These are phyloP conservation scores for Etheostoma spectabile DNA, from an alignment of 2,113 vertebrate genomes.

Conservation along the genomic window DNA sequence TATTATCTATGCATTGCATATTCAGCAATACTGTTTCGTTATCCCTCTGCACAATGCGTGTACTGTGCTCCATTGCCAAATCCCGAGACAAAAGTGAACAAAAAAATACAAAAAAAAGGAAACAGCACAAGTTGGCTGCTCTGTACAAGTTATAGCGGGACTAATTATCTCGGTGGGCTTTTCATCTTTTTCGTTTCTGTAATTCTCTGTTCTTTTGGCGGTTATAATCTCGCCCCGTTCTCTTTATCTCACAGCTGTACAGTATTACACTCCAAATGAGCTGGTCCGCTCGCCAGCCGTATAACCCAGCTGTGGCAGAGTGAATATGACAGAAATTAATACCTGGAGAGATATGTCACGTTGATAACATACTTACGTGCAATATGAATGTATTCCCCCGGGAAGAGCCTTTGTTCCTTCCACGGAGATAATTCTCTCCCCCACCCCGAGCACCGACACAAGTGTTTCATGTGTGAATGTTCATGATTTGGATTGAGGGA, in stretches of 20 bases:
- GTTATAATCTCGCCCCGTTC: conserved; percentile 69
- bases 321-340: conserved; percentile 69
- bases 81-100: conserved; percentile 51
- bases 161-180: conserved; percentile 78
- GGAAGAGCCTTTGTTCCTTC: conserved; percentile 53
- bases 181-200: conserved; percentile 76
- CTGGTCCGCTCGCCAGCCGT: conserved; percentile 52
- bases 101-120: conserved; percentile 1
- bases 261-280: conserved; percentile 74
- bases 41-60: conserved; percentile 15
- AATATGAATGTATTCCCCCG: conserved; percentile 56
- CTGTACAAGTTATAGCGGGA: conserved; percentile 60
- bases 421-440: conserved; percentile 20
- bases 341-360: conserved; percentile 72
- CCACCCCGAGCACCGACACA: background rate
- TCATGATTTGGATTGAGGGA: conserved; percentile 32
- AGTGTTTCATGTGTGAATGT: conserved; percentile 10
- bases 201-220: conserved; percentile 62
- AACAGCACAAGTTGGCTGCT: conserved; percentile 42
- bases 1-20: conserved; percentile 53
- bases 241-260: conserved; percentile 76
- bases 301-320: conserved; percentile 45
- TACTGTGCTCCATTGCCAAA: conserved; percentile 9
- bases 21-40: conserved; percentile 10
- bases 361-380: conserved; percentile 61